These are phyloP conservation scores for Phylloscopus trochilus DNA, from an alignment of 2,113 vertebrate genomes.

Conservation along the genomic window DNA sequence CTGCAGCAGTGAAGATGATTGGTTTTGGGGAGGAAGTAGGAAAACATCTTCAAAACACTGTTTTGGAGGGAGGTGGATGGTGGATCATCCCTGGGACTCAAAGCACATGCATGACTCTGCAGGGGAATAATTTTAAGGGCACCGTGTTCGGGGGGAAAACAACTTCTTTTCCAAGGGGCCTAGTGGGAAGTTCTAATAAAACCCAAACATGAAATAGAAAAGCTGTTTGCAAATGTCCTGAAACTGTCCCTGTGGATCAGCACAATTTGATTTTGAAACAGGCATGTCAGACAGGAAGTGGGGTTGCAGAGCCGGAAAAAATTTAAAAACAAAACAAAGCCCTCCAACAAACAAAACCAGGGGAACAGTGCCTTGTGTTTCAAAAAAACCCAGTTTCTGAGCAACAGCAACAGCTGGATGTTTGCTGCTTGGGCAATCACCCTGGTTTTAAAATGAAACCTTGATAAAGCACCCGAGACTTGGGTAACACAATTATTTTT, in stretches of 20 bases:
- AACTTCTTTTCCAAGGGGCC: background rate
- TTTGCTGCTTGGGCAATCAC: constrained; percentile 6
- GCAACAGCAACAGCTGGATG: background rate
- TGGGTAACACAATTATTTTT: constrained; percentile 13
- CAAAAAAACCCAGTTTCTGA: background rate
- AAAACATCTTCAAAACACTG: background rate
- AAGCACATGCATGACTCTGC: background rate
- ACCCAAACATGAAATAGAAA: background rate
- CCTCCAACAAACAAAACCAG: background rate
- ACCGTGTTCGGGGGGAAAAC: background rate
- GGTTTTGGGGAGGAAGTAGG: background rate
- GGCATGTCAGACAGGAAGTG: background rate
- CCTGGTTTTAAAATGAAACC: background rate
- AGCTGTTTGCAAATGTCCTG: background rate
- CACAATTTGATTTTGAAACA: background rate
- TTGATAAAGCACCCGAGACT: constrained; percentile 12
- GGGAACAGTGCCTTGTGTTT: background rate
- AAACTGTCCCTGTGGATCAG: background rate
- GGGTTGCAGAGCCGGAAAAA: background rate
- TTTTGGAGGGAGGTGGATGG: background rate
- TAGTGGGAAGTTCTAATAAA: background rate
- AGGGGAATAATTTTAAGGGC: background rate
- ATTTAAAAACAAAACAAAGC: background rate
- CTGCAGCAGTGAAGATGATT: background rate
- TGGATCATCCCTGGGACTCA: background rate